These are phyloP conservation scores for Baccha elongata DNA, from an alignment of 2,888 invertebrate genomes.

Conservation along the genomic window DNA sequence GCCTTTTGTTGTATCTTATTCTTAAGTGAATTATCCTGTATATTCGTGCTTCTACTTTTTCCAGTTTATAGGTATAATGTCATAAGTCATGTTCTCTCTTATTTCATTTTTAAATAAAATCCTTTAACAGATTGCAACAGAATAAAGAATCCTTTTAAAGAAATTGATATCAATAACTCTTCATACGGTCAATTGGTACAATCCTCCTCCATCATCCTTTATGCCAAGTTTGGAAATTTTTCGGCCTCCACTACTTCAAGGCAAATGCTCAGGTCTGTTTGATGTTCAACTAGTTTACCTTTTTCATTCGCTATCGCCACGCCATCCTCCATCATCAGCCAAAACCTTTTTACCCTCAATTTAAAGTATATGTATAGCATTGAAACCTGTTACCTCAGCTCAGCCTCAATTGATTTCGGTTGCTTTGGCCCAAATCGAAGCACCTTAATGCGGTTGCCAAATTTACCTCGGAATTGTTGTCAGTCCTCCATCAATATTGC, in stretches of 20 bases:
- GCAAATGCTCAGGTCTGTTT: slow-evolving; percentile 5
- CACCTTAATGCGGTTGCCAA: slow-evolving; percentile 71
- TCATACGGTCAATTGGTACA: slow-evolving; percentile 19
- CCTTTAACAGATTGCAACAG: too few species aligned
- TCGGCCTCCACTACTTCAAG: slow-evolving; percentile 7
- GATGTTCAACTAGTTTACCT: slow-evolving; percentile 26
- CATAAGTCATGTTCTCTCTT: too few species aligned
- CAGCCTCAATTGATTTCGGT: slow-evolving; percentile 58
- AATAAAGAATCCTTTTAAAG: not conserved
- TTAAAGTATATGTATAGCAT: too few species aligned
- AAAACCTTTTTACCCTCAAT: slow-evolving; percentile 15
- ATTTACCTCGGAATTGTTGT: slow-evolving; percentile 69
- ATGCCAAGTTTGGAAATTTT: not conserved
- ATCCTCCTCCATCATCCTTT: slow-evolving; percentile 8
- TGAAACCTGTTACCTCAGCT: slow-evolving; percentile 49
- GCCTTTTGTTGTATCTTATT: too few species aligned
- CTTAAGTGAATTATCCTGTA: too few species aligned
- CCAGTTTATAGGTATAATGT: too few species aligned
- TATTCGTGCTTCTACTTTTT: too few species aligned
- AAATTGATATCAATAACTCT: slow-evolving; percentile 24
- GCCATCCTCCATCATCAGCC: not conserved
- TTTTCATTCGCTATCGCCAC: not conserved
- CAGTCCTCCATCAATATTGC: slow-evolving; percentile 55
- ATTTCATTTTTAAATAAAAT: too few species aligned
- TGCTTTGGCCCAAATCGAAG: slow-evolving; percentile 37